Conservation (phyloP, 1,140 invertebrate genomes). For the Brachionus manjavacas region DNA sequence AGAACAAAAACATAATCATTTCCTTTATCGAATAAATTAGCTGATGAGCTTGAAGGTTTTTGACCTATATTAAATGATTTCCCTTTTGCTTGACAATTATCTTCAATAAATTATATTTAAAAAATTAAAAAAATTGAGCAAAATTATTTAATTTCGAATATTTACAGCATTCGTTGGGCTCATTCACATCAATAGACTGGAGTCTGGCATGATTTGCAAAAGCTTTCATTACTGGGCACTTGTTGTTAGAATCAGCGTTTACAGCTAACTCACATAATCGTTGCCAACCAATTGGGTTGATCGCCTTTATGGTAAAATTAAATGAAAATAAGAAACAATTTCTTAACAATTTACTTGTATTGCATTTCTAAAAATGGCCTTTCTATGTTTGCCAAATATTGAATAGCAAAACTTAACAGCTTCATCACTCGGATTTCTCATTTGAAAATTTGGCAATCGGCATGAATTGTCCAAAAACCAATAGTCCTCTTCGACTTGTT, state of each 20-base stretch:
- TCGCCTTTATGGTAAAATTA: background rate
- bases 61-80: background rate
- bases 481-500: background rate
- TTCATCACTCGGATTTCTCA: constrained; percentile 7
- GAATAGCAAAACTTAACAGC: constrained; percentile 9
- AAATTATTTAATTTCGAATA: background rate
- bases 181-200: background rate
- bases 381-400: constrained; percentile 22
- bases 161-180: constrained; percentile 36
- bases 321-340: background rate
- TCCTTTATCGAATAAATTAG: background rate
- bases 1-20: constrained; percentile 32
- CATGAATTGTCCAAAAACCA: constrained; percentile 34
- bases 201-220: constrained; percentile 25
- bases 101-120: no score
- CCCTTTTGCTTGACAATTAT: background rate
- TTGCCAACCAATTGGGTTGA: constrained; percentile 23
- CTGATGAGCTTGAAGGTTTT: background rate
- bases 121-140: background rate
- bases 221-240: constrained; percentile 17
- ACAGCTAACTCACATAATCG: constrained; percentile 12
- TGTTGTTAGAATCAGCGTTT: background rate
- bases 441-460: background rate
- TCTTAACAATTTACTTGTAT: background rate
- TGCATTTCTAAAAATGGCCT: background rate